phyloP scores from a whole-genome alignment of 2,888 invertebrate species.

The Sphecodes monilicornis region DNA sequence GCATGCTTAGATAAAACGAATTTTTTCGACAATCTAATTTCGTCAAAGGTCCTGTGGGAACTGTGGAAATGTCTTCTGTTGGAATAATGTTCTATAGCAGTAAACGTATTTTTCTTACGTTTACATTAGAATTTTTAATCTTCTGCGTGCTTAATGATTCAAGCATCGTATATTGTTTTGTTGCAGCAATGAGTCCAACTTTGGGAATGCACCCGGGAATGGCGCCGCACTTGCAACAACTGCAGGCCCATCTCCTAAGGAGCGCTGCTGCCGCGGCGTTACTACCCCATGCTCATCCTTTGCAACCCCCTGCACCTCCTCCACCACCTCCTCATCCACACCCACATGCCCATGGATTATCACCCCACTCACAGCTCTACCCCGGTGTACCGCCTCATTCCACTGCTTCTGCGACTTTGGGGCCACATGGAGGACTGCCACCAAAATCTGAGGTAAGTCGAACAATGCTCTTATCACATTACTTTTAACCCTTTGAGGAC shows the following conservation, averaged over 20 bases:
- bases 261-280: conserved; percentile 86
- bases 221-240: conserved; percentile 89
- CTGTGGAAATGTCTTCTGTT: background rate
- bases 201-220: conserved; percentile 88
- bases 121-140: background rate
- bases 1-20: too few relatives aligned
- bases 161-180: background rate
- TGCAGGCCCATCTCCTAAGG: conserved; percentile 92
- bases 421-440: conserved; percentile 77
- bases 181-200: conserved; percentile 93
- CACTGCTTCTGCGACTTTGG: conserved; percentile 75
- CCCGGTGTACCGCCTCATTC: conserved; percentile 81
- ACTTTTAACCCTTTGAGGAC: background rate
- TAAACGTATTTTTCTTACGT: background rate
- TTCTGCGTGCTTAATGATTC: background rate
- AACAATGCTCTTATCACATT: background rate
- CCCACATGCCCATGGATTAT: conserved; percentile 75
- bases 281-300: conserved; percentile 85
- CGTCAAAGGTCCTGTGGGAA: too few relatives aligned
- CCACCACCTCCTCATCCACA: conserved; percentile 79
- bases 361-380: conserved; percentile 81
- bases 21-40: too few relatives aligned
- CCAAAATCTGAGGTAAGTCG: conserved; percentile 80
- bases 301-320: conserved; percentile 79
- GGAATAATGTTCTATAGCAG: background rate